phyloP scores from a whole-genome alignment of 2,888 invertebrate species.

The Carabus problematicus region DNA sequence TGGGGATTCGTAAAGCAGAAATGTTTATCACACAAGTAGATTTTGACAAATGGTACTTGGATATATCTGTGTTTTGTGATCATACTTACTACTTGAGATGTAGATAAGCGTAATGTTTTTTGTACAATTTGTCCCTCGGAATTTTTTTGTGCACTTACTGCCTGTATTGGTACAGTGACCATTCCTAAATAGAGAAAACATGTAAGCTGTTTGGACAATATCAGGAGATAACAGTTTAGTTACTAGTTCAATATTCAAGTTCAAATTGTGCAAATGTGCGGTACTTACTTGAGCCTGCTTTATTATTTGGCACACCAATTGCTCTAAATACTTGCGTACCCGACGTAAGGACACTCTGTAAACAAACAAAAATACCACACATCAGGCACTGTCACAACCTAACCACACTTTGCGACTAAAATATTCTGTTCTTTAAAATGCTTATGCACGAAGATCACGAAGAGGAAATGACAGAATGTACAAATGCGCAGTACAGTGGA shows the following conservation, averaged over 20 bases:
- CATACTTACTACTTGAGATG: conserved; percentile 61
- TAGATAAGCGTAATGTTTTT: conserved; percentile 63
- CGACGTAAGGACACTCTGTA: conserved; percentile 42
- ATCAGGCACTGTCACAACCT: too few species aligned
- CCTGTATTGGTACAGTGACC: conserved; percentile 61
- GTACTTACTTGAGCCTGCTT: conserved; percentile 42
- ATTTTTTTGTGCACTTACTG: conserved; percentile 62
- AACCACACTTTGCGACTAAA: too few species aligned
- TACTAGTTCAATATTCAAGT: background rate
- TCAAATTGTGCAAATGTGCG: conserved; percentile 3
- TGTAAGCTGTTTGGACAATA: too few species aligned
- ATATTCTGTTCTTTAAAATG: too few species aligned
- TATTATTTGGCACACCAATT: conserved; percentile 46
- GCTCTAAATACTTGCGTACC: conserved; percentile 51
- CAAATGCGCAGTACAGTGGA: too few species aligned
- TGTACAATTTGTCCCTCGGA: conserved; percentile 59
- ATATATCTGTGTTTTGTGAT: conserved; percentile 18
- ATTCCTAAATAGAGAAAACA: conserved; percentile 23
- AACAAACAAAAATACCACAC: conserved; percentile 17
- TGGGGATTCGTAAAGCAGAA: too few species aligned
- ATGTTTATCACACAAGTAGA: too few species aligned
- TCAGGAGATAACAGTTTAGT: background rate
- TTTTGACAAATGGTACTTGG: too few species aligned
- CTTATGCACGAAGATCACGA: too few species aligned
- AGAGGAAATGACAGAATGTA: too few species aligned